Conservation (phyloP, 2,113 vertebrate species). For the Rattus rattus region DNA sequence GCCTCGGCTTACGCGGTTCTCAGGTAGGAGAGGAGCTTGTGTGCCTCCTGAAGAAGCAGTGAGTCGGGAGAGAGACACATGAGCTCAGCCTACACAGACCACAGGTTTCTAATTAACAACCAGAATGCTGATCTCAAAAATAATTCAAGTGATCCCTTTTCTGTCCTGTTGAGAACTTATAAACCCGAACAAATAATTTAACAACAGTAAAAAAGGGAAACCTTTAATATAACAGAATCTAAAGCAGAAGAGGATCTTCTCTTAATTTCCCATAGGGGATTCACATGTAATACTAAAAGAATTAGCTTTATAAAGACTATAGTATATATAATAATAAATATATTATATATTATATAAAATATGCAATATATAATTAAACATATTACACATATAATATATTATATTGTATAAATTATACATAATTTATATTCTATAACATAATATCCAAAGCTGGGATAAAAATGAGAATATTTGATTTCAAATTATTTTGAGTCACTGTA, state of each 20-base stretch:
- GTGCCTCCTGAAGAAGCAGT: not conserved
- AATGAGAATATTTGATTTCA: constrained; percentile 85
- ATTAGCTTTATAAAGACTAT: constrained; percentile 75
- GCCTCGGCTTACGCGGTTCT: not conserved
- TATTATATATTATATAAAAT: too few species aligned
- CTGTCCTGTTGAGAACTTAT: constrained; percentile 24
- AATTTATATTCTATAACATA: too few species aligned
- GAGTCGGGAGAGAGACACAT: not conserved
- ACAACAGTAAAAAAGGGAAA: constrained; percentile 60
- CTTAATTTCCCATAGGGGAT: constrained; percentile 75
- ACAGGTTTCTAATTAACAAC: not conserved
- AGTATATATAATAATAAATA: too few species aligned
- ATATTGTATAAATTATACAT: too few species aligned
- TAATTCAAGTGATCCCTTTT: constrained; percentile 40
- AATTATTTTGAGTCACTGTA: constrained; percentile 76
- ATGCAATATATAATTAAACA: too few species aligned
- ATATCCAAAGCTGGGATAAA: constrained; percentile 70
- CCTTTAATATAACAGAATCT: constrained; percentile 77
- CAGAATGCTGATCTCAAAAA: not conserved
- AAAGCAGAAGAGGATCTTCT: constrained; percentile 18
- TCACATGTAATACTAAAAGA: constrained; percentile 77
- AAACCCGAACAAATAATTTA: constrained; percentile 68
- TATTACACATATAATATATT: too few species aligned
- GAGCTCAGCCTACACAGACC: not conserved
- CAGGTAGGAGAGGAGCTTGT: not conserved